A percentile compares a stretch with the other conserved stretches of the same genome.
Conservation (phyloP, 2,113 vertebrate genomes). For the Heterochromis multidens region DNA sequence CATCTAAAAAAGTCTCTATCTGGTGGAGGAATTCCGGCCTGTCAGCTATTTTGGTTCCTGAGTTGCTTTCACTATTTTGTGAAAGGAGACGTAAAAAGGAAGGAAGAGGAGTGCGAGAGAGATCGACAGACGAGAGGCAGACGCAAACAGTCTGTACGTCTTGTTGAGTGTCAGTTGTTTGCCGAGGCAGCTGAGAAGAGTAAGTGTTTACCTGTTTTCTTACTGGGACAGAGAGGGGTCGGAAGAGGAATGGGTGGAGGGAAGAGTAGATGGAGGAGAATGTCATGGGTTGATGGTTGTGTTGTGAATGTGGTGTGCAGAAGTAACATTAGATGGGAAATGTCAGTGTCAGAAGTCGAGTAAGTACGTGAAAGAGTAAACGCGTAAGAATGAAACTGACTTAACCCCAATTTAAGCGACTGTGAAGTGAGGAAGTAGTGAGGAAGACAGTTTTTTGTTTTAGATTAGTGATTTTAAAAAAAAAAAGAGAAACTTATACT, state of each 20-base stretch:
- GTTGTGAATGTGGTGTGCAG: background rate
- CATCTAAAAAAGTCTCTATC: constrained; percentile 1
- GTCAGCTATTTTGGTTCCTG: constrained; percentile 68
- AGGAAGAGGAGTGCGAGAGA: constrained; percentile 67
- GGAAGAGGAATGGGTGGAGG: background rate
- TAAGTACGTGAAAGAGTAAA: background rate
- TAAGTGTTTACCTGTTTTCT: constrained; percentile 56
- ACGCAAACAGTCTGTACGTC: background rate
- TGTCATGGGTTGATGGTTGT: background rate
- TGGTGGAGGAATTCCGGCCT: constrained; percentile 50
- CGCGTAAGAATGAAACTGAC: background rate
- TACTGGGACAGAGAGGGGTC: background rate
- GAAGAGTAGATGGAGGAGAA: background rate
- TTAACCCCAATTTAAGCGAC: background rate
- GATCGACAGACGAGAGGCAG: constrained; percentile 35
- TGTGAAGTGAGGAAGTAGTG: constrained; percentile 13
- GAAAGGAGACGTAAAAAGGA: constrained; percentile 75
- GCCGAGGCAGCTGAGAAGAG: constrained; percentile 51
- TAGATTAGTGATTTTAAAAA: background rate
- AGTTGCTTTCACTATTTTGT: constrained; percentile 76
- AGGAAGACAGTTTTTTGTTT: background rate
- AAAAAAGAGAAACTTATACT: background rate
- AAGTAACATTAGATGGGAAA: background rate
- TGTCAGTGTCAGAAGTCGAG: background rate
- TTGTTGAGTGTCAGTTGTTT: constrained; percentile 49